Base-by-base conservation (phyloP, 2,888 invertebrate species). In the Gibbula magus region DNA sequence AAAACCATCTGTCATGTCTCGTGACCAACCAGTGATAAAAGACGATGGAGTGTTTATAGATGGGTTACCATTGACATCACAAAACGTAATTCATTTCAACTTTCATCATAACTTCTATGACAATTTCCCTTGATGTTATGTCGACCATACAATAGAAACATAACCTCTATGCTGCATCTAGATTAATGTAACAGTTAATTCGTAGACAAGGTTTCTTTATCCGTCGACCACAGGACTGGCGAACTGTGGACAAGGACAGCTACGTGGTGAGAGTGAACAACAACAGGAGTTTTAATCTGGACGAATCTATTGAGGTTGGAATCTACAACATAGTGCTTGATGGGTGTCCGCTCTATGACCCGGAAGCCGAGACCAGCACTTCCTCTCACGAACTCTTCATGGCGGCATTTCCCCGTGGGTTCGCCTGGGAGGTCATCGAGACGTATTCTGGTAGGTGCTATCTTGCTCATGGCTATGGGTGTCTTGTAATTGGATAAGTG, bases 281-380 rank as follows among this genome's bases (percentile, higher is more conserved):
- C 13, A 83, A 82, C 0, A 52, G 73, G 7, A 78, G 79, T 53
- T 84, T 79, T 53, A 80, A 56, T n/a, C 76, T 86, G 10, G 54
- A 82, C 8, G 88, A 88, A 22, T 82, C 83, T 66, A 80, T 87
- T 7, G 74, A 75, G 5, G 29, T 80, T 8, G 91, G 91, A 0
- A 89, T 88, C 74, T 92, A 91, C 84, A 91, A 90, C 80, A 87
- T 87, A 39, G 80, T 91, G 73, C 56, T 92, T 76, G 82, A 82
- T 8, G 86, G 88, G 22, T 86, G 84, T 25, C 87, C 88, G 13
- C 83, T 88, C 22, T 91, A 89, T 67, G 84, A 87, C 22, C 84
- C 86, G 4, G 54, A 75, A 0, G 79, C 78, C 18, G 84, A 88
- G 39, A 81, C 87, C 0, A 83, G 85, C 78, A 82, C 88, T 10